A percentile compares a stretch with the other conserved stretches of the same genome.
Conservation (phyloP, 2,113 vertebrate genomes). For the Cinclus cinclus region DNA sequence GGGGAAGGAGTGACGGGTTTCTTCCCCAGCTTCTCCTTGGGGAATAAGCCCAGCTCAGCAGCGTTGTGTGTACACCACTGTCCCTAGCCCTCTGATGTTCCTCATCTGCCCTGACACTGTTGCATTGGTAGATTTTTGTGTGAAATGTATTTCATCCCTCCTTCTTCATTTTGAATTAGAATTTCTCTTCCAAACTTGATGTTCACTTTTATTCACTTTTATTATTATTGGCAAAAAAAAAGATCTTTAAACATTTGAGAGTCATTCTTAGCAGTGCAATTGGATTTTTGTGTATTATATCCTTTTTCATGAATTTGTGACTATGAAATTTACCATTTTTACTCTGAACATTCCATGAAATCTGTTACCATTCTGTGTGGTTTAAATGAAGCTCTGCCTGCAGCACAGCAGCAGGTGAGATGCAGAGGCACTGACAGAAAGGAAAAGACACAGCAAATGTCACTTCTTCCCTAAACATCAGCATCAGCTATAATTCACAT, state of each 20-base stretch:
- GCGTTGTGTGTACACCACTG: not conserved
- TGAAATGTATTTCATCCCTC: conserved; percentile 53
- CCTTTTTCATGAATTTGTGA: conserved; percentile 36
- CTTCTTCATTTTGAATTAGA: conserved; percentile 46
- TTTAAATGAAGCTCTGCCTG: conserved; percentile 18
- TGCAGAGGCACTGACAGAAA: not conserved
- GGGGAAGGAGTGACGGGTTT: not conserved
- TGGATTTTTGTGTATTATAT: conserved; percentile 44
- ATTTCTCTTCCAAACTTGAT: conserved; percentile 33
- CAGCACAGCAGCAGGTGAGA: conserved; percentile 3
- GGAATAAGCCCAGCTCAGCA: not conserved
- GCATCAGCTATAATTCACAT: not conserved
- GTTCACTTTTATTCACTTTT: conserved; percentile 26
- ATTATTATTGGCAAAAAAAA: conserved; percentile 26
- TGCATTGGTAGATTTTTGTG: not conserved
- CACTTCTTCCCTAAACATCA: not conserved
- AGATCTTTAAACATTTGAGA: conserved; percentile 35
- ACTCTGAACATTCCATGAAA: conserved; percentile 25
- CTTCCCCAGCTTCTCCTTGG: not conserved
- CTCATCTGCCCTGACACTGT: not conserved
- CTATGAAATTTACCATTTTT: conserved; percentile 58
- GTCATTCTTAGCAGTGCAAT: conserved; percentile 20
- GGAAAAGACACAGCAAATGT: not conserved
- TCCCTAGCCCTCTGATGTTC: not conserved
- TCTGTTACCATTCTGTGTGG: conserved; percentile 2